Evolutionary conservation across 1,140 invertebrate species (phyloP).

Genomic region (Eriosoma lanigerum): DNA sequence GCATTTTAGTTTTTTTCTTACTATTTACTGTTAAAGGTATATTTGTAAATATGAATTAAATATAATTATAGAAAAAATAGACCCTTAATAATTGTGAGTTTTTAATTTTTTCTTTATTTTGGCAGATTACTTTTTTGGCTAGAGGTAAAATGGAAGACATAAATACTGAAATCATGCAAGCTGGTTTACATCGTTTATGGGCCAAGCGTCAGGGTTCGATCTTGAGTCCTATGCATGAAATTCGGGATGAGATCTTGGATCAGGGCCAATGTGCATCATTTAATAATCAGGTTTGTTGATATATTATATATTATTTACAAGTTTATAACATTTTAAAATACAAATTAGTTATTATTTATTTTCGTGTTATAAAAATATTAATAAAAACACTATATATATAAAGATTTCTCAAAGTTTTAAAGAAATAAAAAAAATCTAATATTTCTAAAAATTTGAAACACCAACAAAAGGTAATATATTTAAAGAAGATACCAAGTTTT

Average conservation of each 20-base stretch:
- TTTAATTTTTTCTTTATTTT: not conserved
- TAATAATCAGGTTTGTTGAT: conserved; percentile 24
- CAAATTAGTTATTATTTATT: too few species aligned
- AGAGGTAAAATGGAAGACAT: conserved; percentile 26
- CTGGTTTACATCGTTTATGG: conserved; percentile 36
- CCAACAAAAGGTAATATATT: too few species aligned
- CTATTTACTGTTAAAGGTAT: too few species aligned
- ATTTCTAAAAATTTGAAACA: too few species aligned
- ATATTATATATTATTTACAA: too few species aligned
- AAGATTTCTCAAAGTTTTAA: too few species aligned
- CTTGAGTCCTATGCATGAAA: conserved; percentile 16
- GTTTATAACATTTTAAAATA: too few species aligned
- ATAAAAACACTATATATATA: too few species aligned
- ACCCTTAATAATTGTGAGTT: not conserved
- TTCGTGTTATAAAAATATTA: too few species aligned
- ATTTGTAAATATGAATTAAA: not conserved
- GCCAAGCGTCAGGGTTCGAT: conserved; percentile 31
- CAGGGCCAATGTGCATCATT: conserved; percentile 25
- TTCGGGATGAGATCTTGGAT: conserved; percentile 32
- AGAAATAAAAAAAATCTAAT: too few species aligned
- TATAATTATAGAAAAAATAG: not conserved
- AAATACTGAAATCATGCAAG: conserved; percentile 28
- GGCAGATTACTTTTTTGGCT: conserved; percentile 21
- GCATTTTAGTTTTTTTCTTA: not conserved
- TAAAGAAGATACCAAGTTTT: too few species aligned